A percentile compares a stretch with the other conserved stretches of the same genome.
Conservation (phyloP, 1,140 invertebrate genomes). For the Littorina saxatilis region DNA sequence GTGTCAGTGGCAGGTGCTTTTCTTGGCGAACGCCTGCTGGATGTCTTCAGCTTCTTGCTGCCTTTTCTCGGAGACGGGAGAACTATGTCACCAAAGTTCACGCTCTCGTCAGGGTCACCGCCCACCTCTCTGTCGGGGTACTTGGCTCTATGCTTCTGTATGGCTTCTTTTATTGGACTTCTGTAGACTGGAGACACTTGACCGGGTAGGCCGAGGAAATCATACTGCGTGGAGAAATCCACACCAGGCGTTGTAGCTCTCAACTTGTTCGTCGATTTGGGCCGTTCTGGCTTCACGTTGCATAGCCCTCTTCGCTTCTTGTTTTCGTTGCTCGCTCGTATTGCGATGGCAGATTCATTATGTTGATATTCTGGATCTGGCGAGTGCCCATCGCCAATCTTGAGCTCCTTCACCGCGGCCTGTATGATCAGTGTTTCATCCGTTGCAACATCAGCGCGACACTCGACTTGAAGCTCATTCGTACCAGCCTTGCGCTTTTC, state of each 20-base stretch:
- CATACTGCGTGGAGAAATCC: slow-evolving; percentile 15
- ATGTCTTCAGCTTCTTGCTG: background rate
- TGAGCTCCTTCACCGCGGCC: background rate
- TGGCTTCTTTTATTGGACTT: background rate
- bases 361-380: background rate
- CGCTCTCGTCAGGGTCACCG: background rate
- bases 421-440: background rate
- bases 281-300: background rate
- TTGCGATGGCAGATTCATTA: background rate
- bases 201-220: background rate
- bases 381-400: slow-evolving; percentile 5
- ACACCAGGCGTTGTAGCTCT: background rate
- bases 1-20: too few species aligned
- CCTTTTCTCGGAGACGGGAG: background rate
- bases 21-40: too few species aligned
- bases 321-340: background rate
- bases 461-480: background rate
- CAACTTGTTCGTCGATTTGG: background rate
- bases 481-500: background rate
- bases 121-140: background rate
- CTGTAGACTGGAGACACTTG: background rate
- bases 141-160: background rate
- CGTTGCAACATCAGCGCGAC: background rate
- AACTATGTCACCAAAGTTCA: background rate
- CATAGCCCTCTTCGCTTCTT: background rate